These are phyloP conservation scores for Terrapene triunguis DNA, from an alignment of 2,113 vertebrate species.

Conservation along the genomic window DNA sequence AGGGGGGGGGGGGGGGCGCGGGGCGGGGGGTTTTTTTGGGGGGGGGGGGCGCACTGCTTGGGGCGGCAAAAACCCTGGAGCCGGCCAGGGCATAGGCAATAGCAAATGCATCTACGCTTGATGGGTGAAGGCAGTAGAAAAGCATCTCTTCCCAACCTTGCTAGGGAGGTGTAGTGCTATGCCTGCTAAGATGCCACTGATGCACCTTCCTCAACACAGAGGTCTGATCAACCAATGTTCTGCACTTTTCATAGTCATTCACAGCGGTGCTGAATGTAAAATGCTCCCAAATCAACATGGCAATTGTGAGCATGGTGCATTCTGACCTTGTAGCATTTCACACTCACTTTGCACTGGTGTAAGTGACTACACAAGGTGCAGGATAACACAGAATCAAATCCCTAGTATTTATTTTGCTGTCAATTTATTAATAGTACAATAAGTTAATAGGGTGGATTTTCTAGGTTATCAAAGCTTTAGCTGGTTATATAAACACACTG, in stretches of 20 bases:
- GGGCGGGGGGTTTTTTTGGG: too few species aligned
- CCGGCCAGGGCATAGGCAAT: too few species aligned
- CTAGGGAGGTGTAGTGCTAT: not conserved
- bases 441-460: not conserved
- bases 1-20: too few species aligned
- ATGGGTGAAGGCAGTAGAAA: not conserved
- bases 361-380: not conserved
- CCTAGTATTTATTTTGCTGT: not conserved
- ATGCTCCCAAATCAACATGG: not conserved
- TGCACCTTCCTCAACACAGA: not conserved
- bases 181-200: not conserved
- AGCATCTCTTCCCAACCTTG: not conserved
- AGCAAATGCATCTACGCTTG: not conserved
- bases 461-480: not conserved
- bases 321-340: not conserved
- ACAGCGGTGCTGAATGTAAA: not conserved
- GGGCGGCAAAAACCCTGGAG: too few species aligned
- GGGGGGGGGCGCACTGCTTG: too few species aligned
- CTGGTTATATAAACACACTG: not conserved
- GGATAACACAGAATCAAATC: not conserved
- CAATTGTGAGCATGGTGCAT: fast-evolving
- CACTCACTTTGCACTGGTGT: fast-evolving
- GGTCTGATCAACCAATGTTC: not conserved
- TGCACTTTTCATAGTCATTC: not conserved
- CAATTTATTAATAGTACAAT: not conserved